phyloP scores from a whole-genome alignment of 1,140 invertebrate species.

The Metopolophium dirhodum region DNA sequence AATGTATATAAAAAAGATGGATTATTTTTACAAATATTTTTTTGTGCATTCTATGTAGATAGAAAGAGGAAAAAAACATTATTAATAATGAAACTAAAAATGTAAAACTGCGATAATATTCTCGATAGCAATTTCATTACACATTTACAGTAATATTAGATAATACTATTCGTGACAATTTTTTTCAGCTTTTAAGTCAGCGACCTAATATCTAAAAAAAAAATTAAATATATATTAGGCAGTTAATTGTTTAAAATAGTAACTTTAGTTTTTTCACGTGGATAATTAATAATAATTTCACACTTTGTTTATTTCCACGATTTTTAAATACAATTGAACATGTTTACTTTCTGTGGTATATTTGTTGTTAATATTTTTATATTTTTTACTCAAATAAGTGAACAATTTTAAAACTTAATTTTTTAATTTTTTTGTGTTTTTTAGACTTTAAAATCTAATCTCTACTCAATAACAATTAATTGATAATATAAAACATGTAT shows the following conservation, averaged over 20 bases:
- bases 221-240: background rate
- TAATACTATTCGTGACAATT: background rate
- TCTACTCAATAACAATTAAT: background rate
- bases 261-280: background rate
- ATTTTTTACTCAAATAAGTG: background rate
- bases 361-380: background rate
- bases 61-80: background rate
- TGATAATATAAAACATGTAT: background rate
- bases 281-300: background rate
- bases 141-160: background rate
- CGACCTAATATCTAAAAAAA: background rate
- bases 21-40: background rate
- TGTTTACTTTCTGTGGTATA: background rate
- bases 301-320: background rate
- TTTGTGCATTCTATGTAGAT: background rate
- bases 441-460: background rate
- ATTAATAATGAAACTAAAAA: background rate
- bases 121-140: background rate
- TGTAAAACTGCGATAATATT: background rate
- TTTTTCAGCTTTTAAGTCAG: background rate
- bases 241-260: background rate
- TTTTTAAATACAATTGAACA: background rate
- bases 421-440: background rate
- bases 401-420: background rate
- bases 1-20: background rate